phyloP scores from a whole-genome alignment of 2,113 vertebrate genomes.

The Otus sunia region DNA sequence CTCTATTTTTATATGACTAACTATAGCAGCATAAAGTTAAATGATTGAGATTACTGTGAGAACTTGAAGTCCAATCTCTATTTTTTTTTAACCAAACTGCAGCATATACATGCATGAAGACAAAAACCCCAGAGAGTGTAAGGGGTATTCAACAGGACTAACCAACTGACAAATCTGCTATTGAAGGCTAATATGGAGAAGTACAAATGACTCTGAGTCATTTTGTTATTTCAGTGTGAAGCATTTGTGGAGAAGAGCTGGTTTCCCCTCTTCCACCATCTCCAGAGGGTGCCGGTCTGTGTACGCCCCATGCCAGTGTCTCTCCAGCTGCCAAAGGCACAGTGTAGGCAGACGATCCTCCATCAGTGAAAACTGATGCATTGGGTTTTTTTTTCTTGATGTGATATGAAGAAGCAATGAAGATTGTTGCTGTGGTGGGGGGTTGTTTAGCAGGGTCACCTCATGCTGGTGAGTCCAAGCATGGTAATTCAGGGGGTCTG shows the following conservation, averaged over 20 bases:
- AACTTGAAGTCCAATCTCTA: background rate
- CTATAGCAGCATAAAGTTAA: background rate
- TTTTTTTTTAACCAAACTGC: background rate
- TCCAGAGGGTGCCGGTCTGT: fast-evolving
- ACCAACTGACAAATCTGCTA: background rate
- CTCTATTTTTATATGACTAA: slow-evolving; percentile 3
- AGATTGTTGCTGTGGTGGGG: background rate
- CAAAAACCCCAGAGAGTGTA: background rate
- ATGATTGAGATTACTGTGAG: background rate
- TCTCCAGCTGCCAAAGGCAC: background rate
- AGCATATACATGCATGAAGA: background rate
- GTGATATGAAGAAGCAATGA: background rate
- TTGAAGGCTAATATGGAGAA: background rate
- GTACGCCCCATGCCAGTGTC: fast-evolving
- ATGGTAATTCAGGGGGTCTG: background rate
- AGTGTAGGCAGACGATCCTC: background rate
- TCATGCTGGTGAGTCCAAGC: fast-evolving
- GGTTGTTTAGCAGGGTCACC: background rate
- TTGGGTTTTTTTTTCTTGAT: background rate
- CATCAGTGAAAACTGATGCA: background rate
- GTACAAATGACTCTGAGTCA: background rate
- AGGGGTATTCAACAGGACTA: background rate
- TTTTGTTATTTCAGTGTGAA: background rate
- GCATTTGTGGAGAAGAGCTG: background rate
- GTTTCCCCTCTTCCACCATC: background rate